Evolutionary conservation across 2,888 invertebrate genomes (phyloP), one percentile per base, ranked within the genome.

Genomic region (Germaria angustata): DNA sequence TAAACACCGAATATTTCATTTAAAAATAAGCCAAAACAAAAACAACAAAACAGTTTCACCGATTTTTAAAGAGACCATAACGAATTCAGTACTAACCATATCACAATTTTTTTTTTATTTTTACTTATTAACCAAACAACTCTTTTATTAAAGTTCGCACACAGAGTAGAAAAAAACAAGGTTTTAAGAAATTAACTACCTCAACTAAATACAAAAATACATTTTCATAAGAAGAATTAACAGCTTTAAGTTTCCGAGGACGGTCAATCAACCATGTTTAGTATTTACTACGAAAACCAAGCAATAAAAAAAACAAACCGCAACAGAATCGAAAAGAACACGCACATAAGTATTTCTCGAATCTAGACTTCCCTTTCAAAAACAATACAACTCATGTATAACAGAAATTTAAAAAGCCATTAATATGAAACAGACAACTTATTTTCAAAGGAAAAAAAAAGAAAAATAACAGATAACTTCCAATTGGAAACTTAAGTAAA

Each of bases 191-290:
- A 17, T 24, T 36, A 34, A 57, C 34, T 36, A 13, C 34, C 34
- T 28, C 8, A 17, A 46, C 44, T 59, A 57, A 28, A 59, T 55
- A 15, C 17, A 57, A 49, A 39, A 32, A 55, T 8, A 61, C 9
- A 59, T 15, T 55, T 22, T 55, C 46, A 53, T 34, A 53, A 73
- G 68, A 28, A 13, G 46, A 51, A 55, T 73, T 73, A 68, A 76
- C 49, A 32, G 75, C 59, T 71, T 69, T 69, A 75, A 79, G 32
- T 55, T 57, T 80, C 41, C 80, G 76, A 81, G 80, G 80, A 81
- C 80, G 80, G 80, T 81, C 80, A 81, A 66, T 81, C 69, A 81
- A 81, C 76, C 69, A 71, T 51, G 71, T 78, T 69, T 55, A 63
- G 77, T 71, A 72, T 51, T 61, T 57, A 39, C 34, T 53, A 51